phyloP scores from a whole-genome alignment of 2,888 invertebrate species.

The Scotopteryx bipunctaria region DNA sequence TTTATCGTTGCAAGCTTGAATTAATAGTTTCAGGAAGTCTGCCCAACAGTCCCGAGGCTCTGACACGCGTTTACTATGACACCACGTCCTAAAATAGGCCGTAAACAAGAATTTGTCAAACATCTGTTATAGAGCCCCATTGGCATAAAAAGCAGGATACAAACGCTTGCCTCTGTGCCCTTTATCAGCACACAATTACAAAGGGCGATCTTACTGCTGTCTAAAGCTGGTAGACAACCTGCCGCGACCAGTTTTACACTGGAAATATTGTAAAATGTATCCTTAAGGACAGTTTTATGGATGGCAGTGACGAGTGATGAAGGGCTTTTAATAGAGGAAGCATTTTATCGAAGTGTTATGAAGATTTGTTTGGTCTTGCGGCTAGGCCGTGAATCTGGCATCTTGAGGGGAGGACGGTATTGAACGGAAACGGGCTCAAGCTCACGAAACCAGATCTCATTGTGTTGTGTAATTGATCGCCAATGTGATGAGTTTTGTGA shows the following conservation, averaged over 20 bases:
- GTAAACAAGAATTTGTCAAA: conserved; percentile 44
- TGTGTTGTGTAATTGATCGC: conserved; percentile 15
- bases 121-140: conserved; percentile 32
- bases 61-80: conserved; percentile 46
- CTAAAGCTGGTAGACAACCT: neutral
- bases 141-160: conserved; percentile 4
- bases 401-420: conserved; percentile 5
- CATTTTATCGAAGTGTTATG: conserved; percentile 28
- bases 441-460: conserved; percentile 20
- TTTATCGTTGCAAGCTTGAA: conserved; percentile 57
- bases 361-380: conserved; percentile 19
- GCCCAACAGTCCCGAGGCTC: conserved; percentile 36
- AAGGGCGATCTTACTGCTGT: neutral
- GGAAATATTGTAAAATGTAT: no score
- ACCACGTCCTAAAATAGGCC: conserved; percentile 48
- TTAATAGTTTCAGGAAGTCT: conserved; percentile 70
- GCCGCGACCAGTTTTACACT: neutral
- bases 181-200: neutral
- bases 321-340: conserved; percentile 29
- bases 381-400: conserved; percentile 5
- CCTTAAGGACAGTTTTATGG: conserved; percentile 28
- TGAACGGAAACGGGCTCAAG: conserved; percentile 20
- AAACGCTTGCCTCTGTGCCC: neutral
- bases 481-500: conserved; percentile 15
- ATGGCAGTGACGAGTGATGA: conserved; percentile 31